A percentile compares a stretch with the other conserved stretches of the same genome.
phyloP scores from a whole-genome alignment of 1,140 invertebrate species.

The Brachionus koreanus region DNA sequence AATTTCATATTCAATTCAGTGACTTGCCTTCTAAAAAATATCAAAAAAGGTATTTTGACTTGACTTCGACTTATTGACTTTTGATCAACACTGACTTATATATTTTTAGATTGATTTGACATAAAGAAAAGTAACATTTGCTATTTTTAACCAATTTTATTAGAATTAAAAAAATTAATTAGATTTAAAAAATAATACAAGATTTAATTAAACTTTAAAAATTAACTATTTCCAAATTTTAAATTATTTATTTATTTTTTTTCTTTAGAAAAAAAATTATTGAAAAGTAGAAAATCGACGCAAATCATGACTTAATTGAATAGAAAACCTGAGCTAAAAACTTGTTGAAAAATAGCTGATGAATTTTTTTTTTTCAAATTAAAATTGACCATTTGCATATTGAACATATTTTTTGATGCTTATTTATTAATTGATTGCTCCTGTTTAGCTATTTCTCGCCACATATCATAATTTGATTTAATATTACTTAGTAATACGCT shows the following conservation, averaged over 20 bases:
- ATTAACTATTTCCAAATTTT: background rate
- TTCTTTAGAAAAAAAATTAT: background rate
- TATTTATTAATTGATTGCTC: background rate
- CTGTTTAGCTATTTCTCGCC: background rate
- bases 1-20: too few species aligned
- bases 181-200: background rate
- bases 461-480: conserved; percentile 44
- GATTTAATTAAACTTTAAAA: background rate
- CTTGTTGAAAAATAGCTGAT: background rate
- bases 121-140: too few species aligned
- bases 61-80: too few species aligned
- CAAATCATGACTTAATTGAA: background rate
- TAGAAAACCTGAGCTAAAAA: background rate
- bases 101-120: too few species aligned
- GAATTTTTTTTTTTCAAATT: background rate
- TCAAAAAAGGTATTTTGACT: too few species aligned
- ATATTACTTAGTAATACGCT: conserved; percentile 31
- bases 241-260: background rate
- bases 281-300: background rate
- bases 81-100: too few species aligned
- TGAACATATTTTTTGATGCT: background rate
- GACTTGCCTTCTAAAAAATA: too few species aligned
- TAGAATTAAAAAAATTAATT: background rate
- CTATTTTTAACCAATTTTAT: background rate
- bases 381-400: background rate